A percentile compares a stretch with the other conserved stretches of the same genome.
These are phyloP conservation scores for Ptychoptera contaminata DNA, from an alignment of 2,888 invertebrate genomes.

Conservation along the genomic window DNA sequence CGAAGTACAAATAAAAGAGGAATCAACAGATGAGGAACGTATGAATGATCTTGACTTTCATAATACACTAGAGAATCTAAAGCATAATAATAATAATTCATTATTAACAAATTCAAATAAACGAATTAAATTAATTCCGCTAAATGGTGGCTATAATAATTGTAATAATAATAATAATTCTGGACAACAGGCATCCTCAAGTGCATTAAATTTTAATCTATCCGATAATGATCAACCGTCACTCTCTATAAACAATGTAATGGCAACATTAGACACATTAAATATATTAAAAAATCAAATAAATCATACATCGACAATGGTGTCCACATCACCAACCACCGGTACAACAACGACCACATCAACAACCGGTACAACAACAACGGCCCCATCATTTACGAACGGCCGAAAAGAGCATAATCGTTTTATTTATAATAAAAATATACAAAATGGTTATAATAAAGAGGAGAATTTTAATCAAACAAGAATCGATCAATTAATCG, in stretches of 20 bases:
- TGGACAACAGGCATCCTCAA: slow-evolving; percentile 17
- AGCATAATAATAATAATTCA: not conserved
- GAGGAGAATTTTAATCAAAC: not conserved
- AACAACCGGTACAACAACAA: slow-evolving; percentile 5
- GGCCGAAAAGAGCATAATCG: too few relatives aligned
- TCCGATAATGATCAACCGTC: slow-evolving; percentile 7
- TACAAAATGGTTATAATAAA: not conserved
- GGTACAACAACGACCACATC: slow-evolving; percentile 3
- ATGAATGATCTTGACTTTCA: slow-evolving; percentile 21
- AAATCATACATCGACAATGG: not conserved
- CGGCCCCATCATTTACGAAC: slow-evolving; percentile 5
- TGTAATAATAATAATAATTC: not conserved
- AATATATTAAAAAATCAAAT: slow-evolving; percentile 22
- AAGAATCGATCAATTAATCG: slow-evolving; percentile 16
- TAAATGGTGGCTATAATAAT: not conserved
- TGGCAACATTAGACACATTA: slow-evolving; percentile 28
- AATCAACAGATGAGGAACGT: slow-evolving; percentile 23
- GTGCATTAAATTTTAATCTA: too few relatives aligned
- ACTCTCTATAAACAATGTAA: slow-evolving; percentile 29
- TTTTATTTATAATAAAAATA: too few relatives aligned
- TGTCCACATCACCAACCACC: slow-evolving; percentile 4
- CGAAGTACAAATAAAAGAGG: slow-evolving; percentile 29
- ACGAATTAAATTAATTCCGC: not conserved
- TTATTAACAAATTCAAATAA: not conserved
- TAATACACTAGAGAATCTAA: slow-evolving; percentile 12